Evolutionary conservation across 2,888 invertebrate species (phyloP), one percentile per base, ranked within the genome.

Genomic region (Euplagia quadripunctaria): DNA sequence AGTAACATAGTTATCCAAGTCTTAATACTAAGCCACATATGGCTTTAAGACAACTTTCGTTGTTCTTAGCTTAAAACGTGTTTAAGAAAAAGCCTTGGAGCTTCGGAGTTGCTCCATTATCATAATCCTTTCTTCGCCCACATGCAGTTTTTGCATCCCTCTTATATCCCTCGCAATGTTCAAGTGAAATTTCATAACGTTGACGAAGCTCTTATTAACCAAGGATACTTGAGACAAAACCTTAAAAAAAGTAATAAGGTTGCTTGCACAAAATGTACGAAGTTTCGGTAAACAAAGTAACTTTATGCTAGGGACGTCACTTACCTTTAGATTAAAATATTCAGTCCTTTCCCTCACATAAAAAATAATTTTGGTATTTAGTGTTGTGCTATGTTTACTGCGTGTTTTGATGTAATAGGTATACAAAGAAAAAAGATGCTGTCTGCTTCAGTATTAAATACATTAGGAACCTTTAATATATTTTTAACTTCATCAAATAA

Each of bases 301-400:
- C 69, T 75, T 83, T 78, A 64, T 76, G 69, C 71, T 75, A 70
- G 51, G 68, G 66, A 72, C 46, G 68, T 78, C 72, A 67, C 69
- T 71, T 75, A 82, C 74, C 65, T 84, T 81, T 74, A 81, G 77
- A 79, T 84, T 84, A 84, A 82, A 81, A 82, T 80, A 77, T 82
- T 82, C 68, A 64, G 70, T 76, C 76, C 67, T 20, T 71, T 67
- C 64, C 64, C 77, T 79, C 71, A 72, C 68, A 75, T 77, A 14
- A 76, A 82, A 69, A 64, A 80, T 80, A 43, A 82, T 84, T 82
- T 75, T 71, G 70, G 17, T 70, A 58, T 61, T 73, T 75, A 71
- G 67, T 74, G 64, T 71, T 77, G 42, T 52, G 75, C 72, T 64
- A 55, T 75, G 55, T 65, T 75, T 66, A 69, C 42, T 52, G 64